Evolutionary conservation across 2,113 vertebrate genomes (phyloP), one percentile per base, ranked within the genome.

Genomic region (Morone saxatilis): DNA sequence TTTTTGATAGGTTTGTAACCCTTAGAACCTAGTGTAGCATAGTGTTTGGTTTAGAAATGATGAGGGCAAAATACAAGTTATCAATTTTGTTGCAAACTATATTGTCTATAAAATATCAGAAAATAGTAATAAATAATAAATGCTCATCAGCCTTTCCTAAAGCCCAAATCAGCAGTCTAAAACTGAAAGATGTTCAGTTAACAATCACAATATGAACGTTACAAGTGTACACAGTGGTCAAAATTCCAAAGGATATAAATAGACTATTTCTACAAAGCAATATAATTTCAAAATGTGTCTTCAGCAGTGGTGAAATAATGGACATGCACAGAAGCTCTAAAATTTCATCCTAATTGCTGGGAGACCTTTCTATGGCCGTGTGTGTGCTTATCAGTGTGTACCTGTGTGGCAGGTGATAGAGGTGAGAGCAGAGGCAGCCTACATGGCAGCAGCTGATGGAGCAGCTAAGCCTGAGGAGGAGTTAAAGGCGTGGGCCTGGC

Each of bases 371-470:
- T 31, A 4, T 38, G 66, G 71, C 74, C 7, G 41, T 62, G 65
- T 59, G 79, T n/a, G 68, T n/a, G 85, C 92, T 93, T 91, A 91
- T 93, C 89, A 76, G 63, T 40, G 40, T 1, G 85, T 91, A 91
- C 90, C 92, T 94, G 90, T 90, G 90, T 88, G 92, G 88, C 91
- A 93, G 90, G 91, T 92, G 92, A 94, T 86, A 76, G 91, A 93
- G 83, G 90, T 85, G 84, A 87, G 80, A 81, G 81, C 22, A 51
- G 71, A 90, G 87, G 89, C 85, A 50, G 86, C 86, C 83, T 45
- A 71, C 63, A 47, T 82, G 79, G 86, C 80, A 75, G 88, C 76
- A 31, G 77, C 76, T 87, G 90, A 92, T 88, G 85, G 83, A 89
- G 87, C 82, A 86, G 90, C 93, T 91, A 84, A 93, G 92, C 91